Evolutionary conservation across 2,797 vertebrate genomes (phyloP).

Genomic region (Heliangelus exortis): DNA sequence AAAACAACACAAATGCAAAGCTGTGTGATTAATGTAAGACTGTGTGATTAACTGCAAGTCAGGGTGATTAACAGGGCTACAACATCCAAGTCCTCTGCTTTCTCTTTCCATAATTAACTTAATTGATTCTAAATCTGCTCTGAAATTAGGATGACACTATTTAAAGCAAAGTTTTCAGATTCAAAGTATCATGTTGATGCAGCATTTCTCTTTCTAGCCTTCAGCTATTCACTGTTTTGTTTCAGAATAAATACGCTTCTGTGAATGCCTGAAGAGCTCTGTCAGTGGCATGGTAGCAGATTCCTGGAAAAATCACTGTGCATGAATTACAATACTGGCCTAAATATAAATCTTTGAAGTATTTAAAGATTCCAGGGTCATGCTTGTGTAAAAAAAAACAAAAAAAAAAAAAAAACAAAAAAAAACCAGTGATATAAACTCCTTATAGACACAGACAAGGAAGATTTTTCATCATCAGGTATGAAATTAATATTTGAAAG

Average conservation of each 20-base stretch:
- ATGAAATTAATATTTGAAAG: not conserved
- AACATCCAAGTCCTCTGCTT: not conserved
- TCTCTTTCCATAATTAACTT: slow-evolving; percentile 43
- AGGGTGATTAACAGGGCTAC: not conserved
- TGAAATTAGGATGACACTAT: slow-evolving; percentile 3
- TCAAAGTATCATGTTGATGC: not conserved
- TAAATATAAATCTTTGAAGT: slow-evolving; percentile 4
- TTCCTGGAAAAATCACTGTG: not conserved
- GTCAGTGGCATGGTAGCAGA: not conserved
- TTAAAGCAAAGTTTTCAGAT: slow-evolving; percentile 8
- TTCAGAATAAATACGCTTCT: not conserved
- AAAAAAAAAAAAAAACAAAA: not conserved
- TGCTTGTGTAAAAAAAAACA: not conserved
- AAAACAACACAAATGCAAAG: not conserved
- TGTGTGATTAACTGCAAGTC: not conserved
- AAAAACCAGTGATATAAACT: not conserved
- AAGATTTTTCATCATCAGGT: not conserved
- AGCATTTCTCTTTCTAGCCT: not conserved
- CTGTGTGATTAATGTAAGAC: not conserved
- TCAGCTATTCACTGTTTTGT: not conserved
- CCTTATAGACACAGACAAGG: not conserved
- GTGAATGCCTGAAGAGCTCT: not conserved
- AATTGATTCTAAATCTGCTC: slow-evolving; percentile 29
- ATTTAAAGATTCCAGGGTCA: not conserved
- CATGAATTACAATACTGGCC: not conserved